phyloP scores from a whole-genome alignment of 2,113 vertebrate species.

The Halcyon malimbica region DNA sequence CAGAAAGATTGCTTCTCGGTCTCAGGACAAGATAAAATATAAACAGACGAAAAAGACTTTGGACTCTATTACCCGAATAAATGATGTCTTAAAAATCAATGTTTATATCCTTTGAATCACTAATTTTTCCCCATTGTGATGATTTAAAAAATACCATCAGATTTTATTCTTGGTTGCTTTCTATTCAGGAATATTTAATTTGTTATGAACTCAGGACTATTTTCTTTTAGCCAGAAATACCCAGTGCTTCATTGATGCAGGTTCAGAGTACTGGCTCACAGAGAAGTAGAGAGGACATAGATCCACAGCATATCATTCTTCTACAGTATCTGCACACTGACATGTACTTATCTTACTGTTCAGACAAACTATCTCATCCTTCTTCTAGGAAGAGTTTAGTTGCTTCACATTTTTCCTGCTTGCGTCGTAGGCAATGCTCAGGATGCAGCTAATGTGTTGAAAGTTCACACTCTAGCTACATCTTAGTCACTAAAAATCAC shows the following conservation, averaged over 20 bases:
- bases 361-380: not conserved
- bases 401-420: not conserved
- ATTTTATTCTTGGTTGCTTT: not conserved
- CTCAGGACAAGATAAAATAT: not conserved
- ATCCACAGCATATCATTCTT: not conserved
- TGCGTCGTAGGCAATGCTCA: rapidly evolving
- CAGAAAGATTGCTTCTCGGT: not conserved
- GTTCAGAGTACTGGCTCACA: not conserved
- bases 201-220: not conserved
- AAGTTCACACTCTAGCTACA: not conserved
- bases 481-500: not conserved
- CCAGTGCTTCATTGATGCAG: not conserved
- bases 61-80: not conserved
- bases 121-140: not conserved
- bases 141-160: not conserved
- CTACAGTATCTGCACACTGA: not conserved
- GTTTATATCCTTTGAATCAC: not conserved
- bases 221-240: not conserved
- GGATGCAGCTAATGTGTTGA: not conserved
- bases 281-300: not conserved
- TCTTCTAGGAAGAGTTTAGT: not conserved
- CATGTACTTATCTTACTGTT: rapidly evolving
- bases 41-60: not conserved
- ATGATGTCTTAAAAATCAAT: not conserved
- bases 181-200: not conserved